phyloP scores from a whole-genome alignment of 92 coral and sea anemone genomes.

The Phenganax subtilis region DNA sequence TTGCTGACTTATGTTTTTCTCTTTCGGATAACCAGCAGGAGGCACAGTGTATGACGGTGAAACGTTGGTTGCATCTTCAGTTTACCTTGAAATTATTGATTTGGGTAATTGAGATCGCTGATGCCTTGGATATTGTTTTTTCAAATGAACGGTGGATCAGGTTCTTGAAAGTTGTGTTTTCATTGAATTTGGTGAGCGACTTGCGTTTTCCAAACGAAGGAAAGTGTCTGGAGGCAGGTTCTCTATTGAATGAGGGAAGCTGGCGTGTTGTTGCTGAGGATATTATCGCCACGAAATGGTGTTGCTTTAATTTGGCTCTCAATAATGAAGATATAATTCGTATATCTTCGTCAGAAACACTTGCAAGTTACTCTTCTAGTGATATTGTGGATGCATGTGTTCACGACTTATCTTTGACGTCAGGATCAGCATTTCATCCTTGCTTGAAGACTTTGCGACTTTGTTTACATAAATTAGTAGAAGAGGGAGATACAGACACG shows the following conservation, averaged over 20 bases:
- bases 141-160: not conserved
- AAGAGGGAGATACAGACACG: constrained; percentile 37
- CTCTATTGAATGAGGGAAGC: constrained; percentile 26
- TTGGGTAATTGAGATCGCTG: constrained; percentile 19
- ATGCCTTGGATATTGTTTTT: constrained; percentile 4
- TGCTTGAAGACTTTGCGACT: constrained; percentile 60
- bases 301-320: constrained; percentile 52
- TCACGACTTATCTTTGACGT: constrained; percentile 62
- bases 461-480: constrained; percentile 56
- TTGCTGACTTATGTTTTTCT: constrained; percentile 14
- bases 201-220: constrained; percentile 17
- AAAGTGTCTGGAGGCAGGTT: not conserved
- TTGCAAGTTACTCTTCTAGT: constrained; percentile 8
- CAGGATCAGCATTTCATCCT: constrained; percentile 58
- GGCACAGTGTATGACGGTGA: constrained; percentile 7
- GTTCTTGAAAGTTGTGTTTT: not conserved
- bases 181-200: constrained; percentile 2
- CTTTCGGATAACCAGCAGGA: not conserved
- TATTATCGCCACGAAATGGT: constrained; percentile 67
- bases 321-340: not conserved
- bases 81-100: constrained; percentile 1
- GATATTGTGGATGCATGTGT: constrained; percentile 61
- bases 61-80: constrained; percentile 15
- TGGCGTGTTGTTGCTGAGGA: constrained; percentile 74
- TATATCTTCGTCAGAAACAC: not conserved